Evolutionary conservation across 2,797 vertebrate species (phyloP).

Genomic region (Sardinella longiceps): DNA sequence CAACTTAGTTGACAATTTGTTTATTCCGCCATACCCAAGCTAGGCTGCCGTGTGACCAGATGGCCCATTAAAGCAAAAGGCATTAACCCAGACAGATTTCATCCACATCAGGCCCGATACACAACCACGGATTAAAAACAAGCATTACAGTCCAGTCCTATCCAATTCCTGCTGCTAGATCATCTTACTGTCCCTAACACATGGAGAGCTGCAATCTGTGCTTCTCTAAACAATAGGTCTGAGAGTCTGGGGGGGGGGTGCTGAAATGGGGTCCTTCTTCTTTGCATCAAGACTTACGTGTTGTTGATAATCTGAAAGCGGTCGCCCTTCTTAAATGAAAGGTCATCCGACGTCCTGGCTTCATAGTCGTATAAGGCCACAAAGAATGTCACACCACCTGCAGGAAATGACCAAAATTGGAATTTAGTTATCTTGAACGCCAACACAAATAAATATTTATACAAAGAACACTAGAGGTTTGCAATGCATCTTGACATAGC

Average conservation of each 20-base stretch:
- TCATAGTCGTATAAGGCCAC: constrained; percentile 98
- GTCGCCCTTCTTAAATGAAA: constrained; percentile 97
- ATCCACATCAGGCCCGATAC: constrained; percentile 57
- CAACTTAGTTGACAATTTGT: not conserved
- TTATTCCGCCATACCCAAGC: constrained; percentile 5
- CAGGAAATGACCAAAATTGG: constrained; percentile 23
- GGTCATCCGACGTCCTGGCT: constrained; percentile 94
- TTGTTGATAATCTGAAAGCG: constrained; percentile 99
- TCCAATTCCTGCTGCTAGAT: constrained; percentile 20
- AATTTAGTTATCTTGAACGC: constrained; percentile 11
- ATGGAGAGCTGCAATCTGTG: not conserved
- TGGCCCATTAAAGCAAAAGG: constrained; percentile 63
- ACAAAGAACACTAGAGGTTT: not conserved
- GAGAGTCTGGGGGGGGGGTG: not conserved
- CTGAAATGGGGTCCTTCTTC: not conserved
- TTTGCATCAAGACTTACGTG: constrained; percentile 80
- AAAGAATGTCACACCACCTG: constrained; percentile 94
- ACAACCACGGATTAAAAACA: constrained; percentile 62
- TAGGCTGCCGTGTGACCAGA: constrained; percentile 58
- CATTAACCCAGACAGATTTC: constrained; percentile 69
- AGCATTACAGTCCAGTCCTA: constrained; percentile 21
- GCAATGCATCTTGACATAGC: not conserved
- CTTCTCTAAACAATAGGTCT: constrained; percentile 1
- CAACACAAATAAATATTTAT: not conserved
- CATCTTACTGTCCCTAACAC: constrained; percentile 6